phyloP scores from a whole-genome alignment of 2,797 vertebrate species.

The Pelodytes ibericus region DNA sequence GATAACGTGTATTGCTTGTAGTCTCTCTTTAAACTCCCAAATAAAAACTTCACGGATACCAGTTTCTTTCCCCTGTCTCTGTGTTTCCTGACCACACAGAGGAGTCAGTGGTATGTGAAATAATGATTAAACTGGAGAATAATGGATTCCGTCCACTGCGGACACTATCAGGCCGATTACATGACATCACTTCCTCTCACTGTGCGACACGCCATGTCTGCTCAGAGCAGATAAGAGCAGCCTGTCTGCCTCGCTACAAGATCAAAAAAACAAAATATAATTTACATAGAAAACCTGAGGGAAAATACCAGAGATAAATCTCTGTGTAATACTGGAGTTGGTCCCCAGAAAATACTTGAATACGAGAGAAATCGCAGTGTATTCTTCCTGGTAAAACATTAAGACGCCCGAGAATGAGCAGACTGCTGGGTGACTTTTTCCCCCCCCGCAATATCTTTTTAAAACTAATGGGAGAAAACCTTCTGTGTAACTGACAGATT shows the following conservation, averaged over 20 bases:
- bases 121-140: neutral
- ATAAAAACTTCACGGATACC: too few relatives aligned
- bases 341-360: too few relatives aligned
- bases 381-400: too few relatives aligned
- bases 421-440: too few relatives aligned
- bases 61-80: neutral
- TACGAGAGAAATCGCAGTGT: neutral
- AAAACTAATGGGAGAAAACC: too few relatives aligned
- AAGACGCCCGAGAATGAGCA: too few relatives aligned
- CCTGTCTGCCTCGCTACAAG: neutral
- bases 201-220: conserved; percentile 3
- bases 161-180: neutral
- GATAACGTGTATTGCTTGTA: too few relatives aligned
- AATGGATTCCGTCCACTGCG: neutral
- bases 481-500: too few relatives aligned
- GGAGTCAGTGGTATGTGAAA: conserved; percentile 1
- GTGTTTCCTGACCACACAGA: neutral
- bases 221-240: conserved; percentile 23
- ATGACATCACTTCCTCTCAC: conserved; percentile 26
- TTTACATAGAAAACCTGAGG: neutral
- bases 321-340: too few relatives aligned
- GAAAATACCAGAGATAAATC: neutral
- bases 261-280: neutral
- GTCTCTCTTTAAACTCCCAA: too few relatives aligned
- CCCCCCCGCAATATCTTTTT: too few relatives aligned